Conservation (phyloP, 2,797 vertebrate genomes). For the Helarctos malayanus region DNA sequence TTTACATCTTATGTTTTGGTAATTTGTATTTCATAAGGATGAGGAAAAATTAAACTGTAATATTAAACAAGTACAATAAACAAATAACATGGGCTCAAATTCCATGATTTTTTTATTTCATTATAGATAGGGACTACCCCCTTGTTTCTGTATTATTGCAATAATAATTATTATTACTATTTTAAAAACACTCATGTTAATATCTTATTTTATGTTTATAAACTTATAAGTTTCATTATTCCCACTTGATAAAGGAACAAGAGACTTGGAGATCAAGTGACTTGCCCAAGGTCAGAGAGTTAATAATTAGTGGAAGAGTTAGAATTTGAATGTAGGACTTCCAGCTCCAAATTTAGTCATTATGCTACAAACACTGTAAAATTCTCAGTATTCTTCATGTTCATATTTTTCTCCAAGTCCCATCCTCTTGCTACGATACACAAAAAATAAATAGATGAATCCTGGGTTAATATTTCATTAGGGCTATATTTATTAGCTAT, state of each 20-base stretch:
- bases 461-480: neutral
- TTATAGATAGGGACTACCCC: neutral
- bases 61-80: conserved; percentile 32
- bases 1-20: neutral
- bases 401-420: conserved; percentile 1
- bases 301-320: neutral
- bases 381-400: neutral
- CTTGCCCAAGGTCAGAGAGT: neutral
- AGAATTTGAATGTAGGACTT: conserved; percentile 26
- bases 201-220: neutral
- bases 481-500: neutral
- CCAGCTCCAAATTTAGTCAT: neutral
- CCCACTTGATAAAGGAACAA: neutral
- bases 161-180: neutral
- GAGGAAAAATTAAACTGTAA: conserved; percentile 27
- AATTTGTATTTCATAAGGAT: neutral
- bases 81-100: conserved; percentile 32
- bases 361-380: neutral
- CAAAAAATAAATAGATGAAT: conserved; percentile 32
- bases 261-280: neutral
- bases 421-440: neutral
- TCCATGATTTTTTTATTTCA: conserved; percentile 20
- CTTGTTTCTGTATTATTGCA: neutral
- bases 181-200: neutral
- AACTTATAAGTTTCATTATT: neutral